phyloP scores from a whole-genome alignment of 2,113 vertebrate species.

The Poeciliopsis occidentalis region DNA sequence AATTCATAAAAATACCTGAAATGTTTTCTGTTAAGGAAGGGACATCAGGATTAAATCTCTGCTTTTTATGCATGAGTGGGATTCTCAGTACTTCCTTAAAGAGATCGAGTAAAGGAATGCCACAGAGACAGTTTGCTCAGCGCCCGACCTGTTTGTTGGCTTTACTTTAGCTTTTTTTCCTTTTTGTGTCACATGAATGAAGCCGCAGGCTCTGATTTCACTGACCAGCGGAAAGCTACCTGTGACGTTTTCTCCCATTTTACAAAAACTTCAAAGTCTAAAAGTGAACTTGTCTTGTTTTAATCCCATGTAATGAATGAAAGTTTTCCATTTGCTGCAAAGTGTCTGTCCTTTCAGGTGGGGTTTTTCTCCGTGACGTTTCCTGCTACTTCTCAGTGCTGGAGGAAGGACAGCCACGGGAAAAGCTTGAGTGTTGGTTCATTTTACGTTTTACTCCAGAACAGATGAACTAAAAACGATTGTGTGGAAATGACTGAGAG shows the following conservation, averaged over 20 bases:
- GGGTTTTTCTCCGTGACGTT: constrained; percentile 87
- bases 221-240: not conserved
- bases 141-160: constrained; percentile 3
- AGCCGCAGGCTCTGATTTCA: not conserved
- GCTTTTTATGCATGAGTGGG: not conserved
- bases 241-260: not conserved
- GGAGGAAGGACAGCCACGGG: constrained; percentile 88
- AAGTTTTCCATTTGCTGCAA: not conserved
- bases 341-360: constrained; percentile 55
- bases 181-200: constrained; percentile 11
- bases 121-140: not conserved
- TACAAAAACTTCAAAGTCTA: not conserved
- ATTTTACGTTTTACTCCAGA: not conserved
- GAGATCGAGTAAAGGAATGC: not conserved
- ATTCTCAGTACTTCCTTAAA: not conserved
- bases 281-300: not conserved
- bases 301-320: not conserved
- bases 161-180: not conserved
- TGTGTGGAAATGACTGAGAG: not conserved
- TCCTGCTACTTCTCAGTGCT: constrained; percentile 94
- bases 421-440: constrained; percentile 91
- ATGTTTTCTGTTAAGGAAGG: not conserved
- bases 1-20: not conserved
- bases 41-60: not conserved
- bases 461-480: not conserved